A percentile compares a stretch with the other conserved stretches of the same genome.
phyloP scores from a whole-genome alignment of 2,797 vertebrate species.

The Melanotaenia maccullochi region DNA sequence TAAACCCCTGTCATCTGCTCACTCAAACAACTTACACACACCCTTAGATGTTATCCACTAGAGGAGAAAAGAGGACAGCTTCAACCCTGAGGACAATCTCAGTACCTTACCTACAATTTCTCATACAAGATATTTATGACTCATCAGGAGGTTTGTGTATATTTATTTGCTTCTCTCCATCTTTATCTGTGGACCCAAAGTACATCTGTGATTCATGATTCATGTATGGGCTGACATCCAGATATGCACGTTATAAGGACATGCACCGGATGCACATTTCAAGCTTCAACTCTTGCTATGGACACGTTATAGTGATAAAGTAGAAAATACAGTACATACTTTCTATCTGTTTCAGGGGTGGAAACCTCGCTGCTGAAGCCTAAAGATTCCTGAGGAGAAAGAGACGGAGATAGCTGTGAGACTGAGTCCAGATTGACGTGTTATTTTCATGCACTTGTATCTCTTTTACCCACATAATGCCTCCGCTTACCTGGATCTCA shows the following conservation, averaged over 20 bases:
- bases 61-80: slow-evolving; percentile 30
- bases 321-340: slow-evolving; percentile 81
- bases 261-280: slow-evolving; percentile 54
- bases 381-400: slow-evolving; percentile 88
- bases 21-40: slow-evolving; percentile 10
- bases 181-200: slow-evolving; percentile 6
- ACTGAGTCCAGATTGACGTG: neutral
- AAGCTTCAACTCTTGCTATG: neutral
- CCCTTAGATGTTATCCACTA: slow-evolving; percentile 23
- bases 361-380: slow-evolving; percentile 92
- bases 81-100: neutral
- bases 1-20: neutral
- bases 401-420: slow-evolving; percentile 19
- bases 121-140: slow-evolving; percentile 24
- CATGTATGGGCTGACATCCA: slow-evolving; percentile 48
- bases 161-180: slow-evolving; percentile 30
- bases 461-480: neutral
- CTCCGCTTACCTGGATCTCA: slow-evolving; percentile 91
- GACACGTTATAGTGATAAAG: slow-evolving; percentile 14
- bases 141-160: slow-evolving; percentile 9
- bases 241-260: slow-evolving; percentile 59
- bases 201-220: slow-evolving; percentile 27
- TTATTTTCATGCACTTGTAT: neutral
- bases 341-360: slow-evolving; percentile 96
- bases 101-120: slow-evolving; percentile 19